These are phyloP conservation scores for Patagioenas fasciata DNA, from an alignment of 2,113 vertebrate genomes.

Conservation along the genomic window DNA sequence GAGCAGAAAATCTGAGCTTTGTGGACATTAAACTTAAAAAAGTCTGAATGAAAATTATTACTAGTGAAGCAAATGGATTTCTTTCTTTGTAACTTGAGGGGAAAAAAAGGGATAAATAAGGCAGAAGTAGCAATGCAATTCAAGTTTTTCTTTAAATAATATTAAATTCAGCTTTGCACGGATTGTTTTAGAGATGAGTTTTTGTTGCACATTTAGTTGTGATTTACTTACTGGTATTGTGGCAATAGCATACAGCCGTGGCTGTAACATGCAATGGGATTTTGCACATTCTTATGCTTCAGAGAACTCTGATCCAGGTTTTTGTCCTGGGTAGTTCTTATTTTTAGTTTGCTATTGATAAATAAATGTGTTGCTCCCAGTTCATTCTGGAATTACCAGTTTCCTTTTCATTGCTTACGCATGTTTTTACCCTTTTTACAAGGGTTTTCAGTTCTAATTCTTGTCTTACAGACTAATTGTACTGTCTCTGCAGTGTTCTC, in stretches of 20 bases:
- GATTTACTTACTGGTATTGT: background rate
- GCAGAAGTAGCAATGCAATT: background rate
- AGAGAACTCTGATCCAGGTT: background rate
- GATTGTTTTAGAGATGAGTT: background rate
- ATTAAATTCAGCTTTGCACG: background rate
- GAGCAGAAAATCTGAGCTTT: background rate
- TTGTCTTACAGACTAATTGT: background rate
- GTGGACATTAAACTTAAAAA: background rate
- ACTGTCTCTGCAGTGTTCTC: background rate
- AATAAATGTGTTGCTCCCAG: background rate
- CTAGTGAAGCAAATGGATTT: background rate
- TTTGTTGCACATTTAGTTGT: background rate
- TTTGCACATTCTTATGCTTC: background rate
- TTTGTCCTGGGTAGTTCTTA: background rate
- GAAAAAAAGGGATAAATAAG: background rate
- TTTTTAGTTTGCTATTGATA: background rate
- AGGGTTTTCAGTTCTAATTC: background rate
- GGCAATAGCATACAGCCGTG: background rate
- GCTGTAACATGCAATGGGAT: background rate
- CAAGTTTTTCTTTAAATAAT: background rate
- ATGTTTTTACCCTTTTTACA: background rate
- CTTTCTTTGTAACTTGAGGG: background rate
- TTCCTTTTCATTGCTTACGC: background rate
- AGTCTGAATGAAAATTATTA: background rate
- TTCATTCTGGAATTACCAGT: background rate